Evolutionary conservation across 1,140 invertebrate genomes (phyloP).

Genomic region (Drosophila dunni): DNA sequence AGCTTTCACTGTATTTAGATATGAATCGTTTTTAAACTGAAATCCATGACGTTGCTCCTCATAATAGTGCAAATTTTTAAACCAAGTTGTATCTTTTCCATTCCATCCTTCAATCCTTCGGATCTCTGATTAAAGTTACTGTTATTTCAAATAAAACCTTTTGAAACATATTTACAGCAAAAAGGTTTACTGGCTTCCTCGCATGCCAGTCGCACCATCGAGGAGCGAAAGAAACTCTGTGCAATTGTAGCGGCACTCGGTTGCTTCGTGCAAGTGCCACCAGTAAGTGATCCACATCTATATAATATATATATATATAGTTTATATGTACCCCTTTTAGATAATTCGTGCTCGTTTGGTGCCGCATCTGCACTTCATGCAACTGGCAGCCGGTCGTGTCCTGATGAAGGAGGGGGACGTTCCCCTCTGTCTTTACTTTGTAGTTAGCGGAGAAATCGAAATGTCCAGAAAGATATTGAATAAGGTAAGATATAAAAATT

Average conservation of each 20-base stretch:
- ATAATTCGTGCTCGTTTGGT: constrained; percentile 71
- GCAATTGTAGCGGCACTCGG: constrained; percentile 53
- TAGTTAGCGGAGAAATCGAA: constrained; percentile 72
- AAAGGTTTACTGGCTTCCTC: constrained; percentile 56
- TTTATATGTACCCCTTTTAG: constrained; percentile 11
- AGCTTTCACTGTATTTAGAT: too few relatives aligned
- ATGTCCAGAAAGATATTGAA: constrained; percentile 46
- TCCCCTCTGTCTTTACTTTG: constrained; percentile 63
- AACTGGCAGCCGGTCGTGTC: constrained; percentile 43
- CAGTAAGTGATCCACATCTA: constrained; percentile 36
- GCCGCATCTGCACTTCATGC: constrained; percentile 54
- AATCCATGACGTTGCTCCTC: too few relatives aligned
- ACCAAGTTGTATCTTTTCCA: neutral
- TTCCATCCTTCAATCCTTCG: too few relatives aligned
- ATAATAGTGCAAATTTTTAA: too few relatives aligned
- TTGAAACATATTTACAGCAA: constrained; percentile 41
- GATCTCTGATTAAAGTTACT: too few relatives aligned
- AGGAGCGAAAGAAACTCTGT: constrained; percentile 65
- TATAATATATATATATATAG: neutral
- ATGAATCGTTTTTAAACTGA: too few relatives aligned
- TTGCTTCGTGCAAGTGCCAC: constrained; percentile 66
- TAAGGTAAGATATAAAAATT: constrained; percentile 33
- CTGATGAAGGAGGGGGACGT: constrained; percentile 64
- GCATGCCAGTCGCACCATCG: constrained; percentile 43
- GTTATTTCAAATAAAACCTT: too few relatives aligned